Percentiles rank a stretch among this genome's conserved stretches.
These are phyloP conservation scores for Pseudochaenichthys georgianus DNA, from an alignment of 2,797 vertebrate species.

Conservation along the genomic window DNA sequence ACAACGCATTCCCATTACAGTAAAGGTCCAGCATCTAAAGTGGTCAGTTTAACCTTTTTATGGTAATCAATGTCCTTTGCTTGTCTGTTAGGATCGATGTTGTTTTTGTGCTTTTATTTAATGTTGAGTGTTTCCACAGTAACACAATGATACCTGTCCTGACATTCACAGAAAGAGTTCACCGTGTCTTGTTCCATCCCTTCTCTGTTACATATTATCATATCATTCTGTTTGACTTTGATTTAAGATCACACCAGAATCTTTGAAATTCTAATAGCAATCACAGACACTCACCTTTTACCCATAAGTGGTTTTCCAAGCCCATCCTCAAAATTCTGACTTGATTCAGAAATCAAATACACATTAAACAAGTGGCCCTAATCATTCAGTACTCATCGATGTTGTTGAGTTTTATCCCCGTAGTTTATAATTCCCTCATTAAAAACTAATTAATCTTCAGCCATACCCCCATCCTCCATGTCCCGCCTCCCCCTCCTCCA, in stretches of 20 bases:
- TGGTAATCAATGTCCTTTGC: background rate
- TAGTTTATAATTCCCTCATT: slow-evolving; percentile 2
- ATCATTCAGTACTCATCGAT: too few relatives aligned
- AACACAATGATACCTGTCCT: slow-evolving; percentile 24
- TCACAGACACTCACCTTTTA: background rate
- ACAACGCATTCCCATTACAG: too few relatives aligned
- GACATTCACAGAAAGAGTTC: slow-evolving; percentile 31
- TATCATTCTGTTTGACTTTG: slow-evolving; percentile 2
- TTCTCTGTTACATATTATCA: slow-evolving; percentile 20
- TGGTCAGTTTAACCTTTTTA: background rate
- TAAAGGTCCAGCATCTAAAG: too few relatives aligned
- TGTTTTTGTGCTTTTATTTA: background rate
- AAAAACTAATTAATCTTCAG: slow-evolving; percentile 15
- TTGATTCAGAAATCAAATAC: too few relatives aligned
- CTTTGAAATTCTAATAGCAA: slow-evolving; percentile 1
- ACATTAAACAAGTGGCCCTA: too few relatives aligned
- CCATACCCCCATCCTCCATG: slow-evolving; percentile 4
- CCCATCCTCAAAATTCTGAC: background rate
- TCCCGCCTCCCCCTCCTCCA: background rate
- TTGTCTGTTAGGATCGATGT: slow-evolving; percentile 9
- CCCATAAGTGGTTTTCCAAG: background rate
- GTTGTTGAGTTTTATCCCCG: background rate
- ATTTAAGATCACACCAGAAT: background rate
- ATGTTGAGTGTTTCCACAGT: slow-evolving; percentile 18
- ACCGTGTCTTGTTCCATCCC: slow-evolving; percentile 47